Conservation (phyloP, 2,888 invertebrate genomes). For the Macropis europaea region DNA sequence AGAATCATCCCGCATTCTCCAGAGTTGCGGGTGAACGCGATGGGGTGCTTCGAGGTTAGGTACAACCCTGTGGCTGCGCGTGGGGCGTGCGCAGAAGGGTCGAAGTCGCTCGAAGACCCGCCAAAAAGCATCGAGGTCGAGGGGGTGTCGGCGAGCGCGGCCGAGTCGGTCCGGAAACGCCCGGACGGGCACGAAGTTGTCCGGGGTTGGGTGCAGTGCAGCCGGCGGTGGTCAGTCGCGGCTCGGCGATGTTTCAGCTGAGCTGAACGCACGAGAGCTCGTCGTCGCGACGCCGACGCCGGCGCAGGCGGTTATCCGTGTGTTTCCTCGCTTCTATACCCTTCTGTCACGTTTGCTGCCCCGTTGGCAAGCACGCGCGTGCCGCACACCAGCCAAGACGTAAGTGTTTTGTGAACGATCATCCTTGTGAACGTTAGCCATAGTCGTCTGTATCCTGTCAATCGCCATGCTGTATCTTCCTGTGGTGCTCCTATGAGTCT, state of each 20-base stretch:
- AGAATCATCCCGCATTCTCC: no score
- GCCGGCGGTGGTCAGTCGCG: slow-evolving; percentile 60
- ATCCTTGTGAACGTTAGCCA: no score
- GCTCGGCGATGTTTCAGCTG: slow-evolving; percentile 55
- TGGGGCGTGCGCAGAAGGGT: slow-evolving; percentile 20
- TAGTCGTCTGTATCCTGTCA: no score
- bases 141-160: slow-evolving; percentile 17
- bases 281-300: slow-evolving; percentile 55
- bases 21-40: no score
- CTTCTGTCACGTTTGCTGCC: background rate
- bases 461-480: no score
- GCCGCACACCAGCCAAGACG: slow-evolving; percentile 14
- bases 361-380: background rate
- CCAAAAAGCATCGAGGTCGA: slow-evolving; percentile 52
- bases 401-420: slow-evolving; percentile 27
- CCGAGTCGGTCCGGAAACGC: slow-evolving; percentile 29
- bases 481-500: no score
- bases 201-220: slow-evolving; percentile 63
- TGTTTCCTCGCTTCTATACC: slow-evolving; percentile 6
- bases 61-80: slow-evolving; percentile 36
- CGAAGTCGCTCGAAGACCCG: slow-evolving; percentile 47
- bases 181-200: slow-evolving; percentile 37
- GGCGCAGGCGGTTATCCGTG: slow-evolving; percentile 22
- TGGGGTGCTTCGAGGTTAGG: background rate
- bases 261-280: slow-evolving; percentile 58